These are phyloP conservation scores for Caenorhabditis sp. DNA, from an alignment of 2,888 invertebrate species.

Conservation along the genomic window DNA sequence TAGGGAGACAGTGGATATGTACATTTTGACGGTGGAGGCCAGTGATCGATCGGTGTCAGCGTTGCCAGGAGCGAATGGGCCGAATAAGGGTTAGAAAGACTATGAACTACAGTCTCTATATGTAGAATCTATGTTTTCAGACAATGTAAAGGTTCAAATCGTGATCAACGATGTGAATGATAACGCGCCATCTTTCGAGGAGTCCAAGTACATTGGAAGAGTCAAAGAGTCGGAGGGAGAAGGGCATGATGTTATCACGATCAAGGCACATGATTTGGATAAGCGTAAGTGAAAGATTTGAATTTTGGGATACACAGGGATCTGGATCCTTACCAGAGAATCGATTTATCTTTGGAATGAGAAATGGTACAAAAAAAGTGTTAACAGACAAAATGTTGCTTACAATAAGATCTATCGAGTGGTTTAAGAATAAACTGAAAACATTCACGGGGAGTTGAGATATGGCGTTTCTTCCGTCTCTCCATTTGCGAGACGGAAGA, in stretches of 20 bases:
- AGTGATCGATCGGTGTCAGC: constrained; percentile 97
- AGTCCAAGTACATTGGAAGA: constrained; percentile 71
- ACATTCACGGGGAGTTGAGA: too few relatives aligned
- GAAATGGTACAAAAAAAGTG: too few relatives aligned
- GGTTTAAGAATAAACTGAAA: too few relatives aligned
- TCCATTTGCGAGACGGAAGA: too few relatives aligned
- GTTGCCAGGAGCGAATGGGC: constrained; percentile 81
- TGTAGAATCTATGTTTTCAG: too few relatives aligned
- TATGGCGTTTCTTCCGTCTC: too few relatives aligned
- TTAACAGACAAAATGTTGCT: too few relatives aligned
- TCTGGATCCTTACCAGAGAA: too few relatives aligned
- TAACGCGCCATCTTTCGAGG: constrained; percentile 96
- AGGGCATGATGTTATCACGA: constrained; percentile 70
- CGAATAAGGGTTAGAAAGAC: constrained; percentile 77
- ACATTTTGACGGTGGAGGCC: constrained; percentile 97
- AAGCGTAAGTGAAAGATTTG: constrained; percentile 68
- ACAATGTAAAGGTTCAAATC: constrained; percentile 93
- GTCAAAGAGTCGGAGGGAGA: constrained; percentile 72
- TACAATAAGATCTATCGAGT: too few relatives aligned
- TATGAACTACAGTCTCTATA: too few relatives aligned
- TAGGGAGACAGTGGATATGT: constrained; percentile 95
- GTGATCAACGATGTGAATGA: constrained; percentile 98
- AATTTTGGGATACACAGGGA: background rate
- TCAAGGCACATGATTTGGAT: constrained; percentile 81
- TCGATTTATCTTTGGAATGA: too few relatives aligned